Base-by-base conservation (phyloP, 2,888 invertebrate genomes). In the Cylloceria caligata region DNA sequence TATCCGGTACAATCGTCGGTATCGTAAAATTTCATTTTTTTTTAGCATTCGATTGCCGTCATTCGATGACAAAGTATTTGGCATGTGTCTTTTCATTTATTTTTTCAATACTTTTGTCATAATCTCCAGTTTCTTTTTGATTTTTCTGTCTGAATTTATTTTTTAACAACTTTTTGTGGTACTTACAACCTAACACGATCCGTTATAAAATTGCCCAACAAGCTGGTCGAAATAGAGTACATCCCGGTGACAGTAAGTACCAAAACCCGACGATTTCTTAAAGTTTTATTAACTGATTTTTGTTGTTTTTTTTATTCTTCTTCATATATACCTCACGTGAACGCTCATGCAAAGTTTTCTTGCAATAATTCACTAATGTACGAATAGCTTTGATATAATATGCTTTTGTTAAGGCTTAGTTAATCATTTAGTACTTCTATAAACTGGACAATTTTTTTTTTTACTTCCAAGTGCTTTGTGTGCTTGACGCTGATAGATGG, bases 201-300 rank as follows among this genome's bases (percentile, higher is more conserved):
- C 87, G 85, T 85, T 86, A 68, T 90, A 89, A 89, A 87, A 89
- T 92, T 93, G 89, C 91, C 87, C 93, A 93, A 91, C 95, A 95
- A 95, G 95, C 95, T 95, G 94, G 94, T 95, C 93, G 94, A 95
- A 94, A 94, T 95, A 94, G 95, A 95, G 93, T 95, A 94, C 91
- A 91, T 93, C 87, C 91, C 92, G 87, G 91, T 92, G 89, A 93
- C 93, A 90, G 93, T 93, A 93, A 93, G 93, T 93, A 93, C 89
- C 87, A 71, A 68, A 78, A 78, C 21, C 55, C 65, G 78, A 83
- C 76, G 69, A 75, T 82, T 78, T 76, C 42, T 49, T 45, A 24
- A 5, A 55, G 65, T 52, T 74, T 34, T 34, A 27, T 60, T 45
- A 16, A 71, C 2, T 24, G 5, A 71, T 42, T 71, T 57, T 16